Base-by-base conservation (phyloP, 37 sponge, comb jelly and placozoan genomes). In the Spongilla lacustris region DNA sequence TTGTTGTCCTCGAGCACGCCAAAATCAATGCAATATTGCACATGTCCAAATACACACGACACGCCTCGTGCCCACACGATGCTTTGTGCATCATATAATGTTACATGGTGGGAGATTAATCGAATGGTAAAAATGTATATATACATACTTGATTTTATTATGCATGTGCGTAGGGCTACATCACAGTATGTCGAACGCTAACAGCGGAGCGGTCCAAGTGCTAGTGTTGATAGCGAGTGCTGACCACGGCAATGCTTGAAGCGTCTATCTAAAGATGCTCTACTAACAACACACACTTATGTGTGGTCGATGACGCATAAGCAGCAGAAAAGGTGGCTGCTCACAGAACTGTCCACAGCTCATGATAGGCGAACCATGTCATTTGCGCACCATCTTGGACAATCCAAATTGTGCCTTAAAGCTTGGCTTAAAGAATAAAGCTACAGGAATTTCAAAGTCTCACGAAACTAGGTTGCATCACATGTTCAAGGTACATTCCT, bases 281-380 rank as follows among this genome's bases (percentile, higher is more conserved):
- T 79, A 26, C 58, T 33, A 19, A 79, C 33, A 49, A 58, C 24
- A 24, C 8, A 66, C 23, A 26, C 5, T 27, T 66, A 17, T 50
- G 79, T 79, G 27, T 79, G 80, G 31, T 67, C 80, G 8, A 80
- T 80, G 80, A 67, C 30, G 0, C 32, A 67, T 35, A 80, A 80
- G 69, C 80, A 67, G 67, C 80, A 80, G 68, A 46, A 50, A 27
- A 58, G 25, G 27, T 78, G 79, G 79, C 66, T 80, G 22, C 66
- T 80, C 25, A 32, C 80, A 2, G 30, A 66, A 29, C 67, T 80
- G 28, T 31, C 67, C 8, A 33, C 69, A 2, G 28, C 30, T 30
- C 67, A 80, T 35, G 28, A 35, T 66, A 19, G 30, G 27, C 31
- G 14, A 30, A 80, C 30, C 66, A 30, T 29, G 29, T n/a, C 29